These are phyloP conservation scores for Drosophila birchii DNA, from an alignment of 2,888 invertebrate genomes.

Conservation along the genomic window DNA sequence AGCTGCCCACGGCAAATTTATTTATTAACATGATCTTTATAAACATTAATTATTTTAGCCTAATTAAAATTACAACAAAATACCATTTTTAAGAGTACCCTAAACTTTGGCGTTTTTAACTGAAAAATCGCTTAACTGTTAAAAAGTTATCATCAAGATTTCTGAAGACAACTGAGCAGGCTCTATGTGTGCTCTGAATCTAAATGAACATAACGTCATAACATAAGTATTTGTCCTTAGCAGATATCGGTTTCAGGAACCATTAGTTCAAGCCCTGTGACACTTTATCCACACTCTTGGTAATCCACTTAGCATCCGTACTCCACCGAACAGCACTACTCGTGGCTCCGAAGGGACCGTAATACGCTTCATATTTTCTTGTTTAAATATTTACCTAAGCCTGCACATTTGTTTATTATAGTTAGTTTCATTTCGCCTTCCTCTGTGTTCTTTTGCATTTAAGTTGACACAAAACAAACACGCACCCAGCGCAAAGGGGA, in stretches of 20 bases:
- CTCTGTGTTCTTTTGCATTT: conserved; percentile 36
- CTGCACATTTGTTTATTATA: conserved; percentile 66
- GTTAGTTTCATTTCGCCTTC: conserved; percentile 7
- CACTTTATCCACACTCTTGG: conserved; percentile 23
- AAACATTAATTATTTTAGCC: background rate
- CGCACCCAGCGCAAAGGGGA: conserved; percentile 31
- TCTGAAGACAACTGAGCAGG: no score
- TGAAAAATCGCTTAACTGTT: background rate
- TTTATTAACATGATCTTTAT: background rate
- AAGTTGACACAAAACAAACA: conserved; percentile 65
- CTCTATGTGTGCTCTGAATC: background rate
- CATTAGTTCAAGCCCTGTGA: conserved; percentile 31
- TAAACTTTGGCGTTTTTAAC: background rate
- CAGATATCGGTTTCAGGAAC: conserved; percentile 32
- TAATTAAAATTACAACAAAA: background rate
- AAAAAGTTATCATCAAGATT: background rate
- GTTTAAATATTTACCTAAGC: conserved; percentile 67
- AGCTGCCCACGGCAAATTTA: no score
- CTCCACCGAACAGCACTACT: conserved; percentile 28
- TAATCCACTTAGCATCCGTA: conserved; percentile 23
- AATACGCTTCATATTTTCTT: conserved; percentile 61
- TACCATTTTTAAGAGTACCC: no score
- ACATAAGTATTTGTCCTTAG: background rate
- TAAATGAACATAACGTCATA: conserved; percentile 12
- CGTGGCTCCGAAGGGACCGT: conserved; percentile 18